These are phyloP conservation scores for Odontesthes bonariensis DNA, from an alignment of 2,113 vertebrate species.

Conservation along the genomic window DNA sequence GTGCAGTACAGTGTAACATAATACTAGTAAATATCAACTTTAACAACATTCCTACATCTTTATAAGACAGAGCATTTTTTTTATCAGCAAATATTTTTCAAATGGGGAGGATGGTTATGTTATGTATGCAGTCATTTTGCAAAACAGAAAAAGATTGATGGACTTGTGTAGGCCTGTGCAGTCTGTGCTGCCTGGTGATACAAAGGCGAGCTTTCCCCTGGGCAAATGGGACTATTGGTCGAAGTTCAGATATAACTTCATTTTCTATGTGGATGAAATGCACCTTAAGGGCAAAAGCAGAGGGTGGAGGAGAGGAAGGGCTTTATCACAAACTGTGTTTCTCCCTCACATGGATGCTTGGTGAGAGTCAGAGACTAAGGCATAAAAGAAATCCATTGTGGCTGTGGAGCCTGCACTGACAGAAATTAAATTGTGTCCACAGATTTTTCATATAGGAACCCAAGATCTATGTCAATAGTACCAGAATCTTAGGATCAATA, in stretches of 20 bases:
- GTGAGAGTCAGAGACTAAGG: slow-evolving; percentile 68
- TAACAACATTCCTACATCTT: slow-evolving; percentile 5
- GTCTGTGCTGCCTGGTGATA: slow-evolving; percentile 67
- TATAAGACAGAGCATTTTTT: slow-evolving; percentile 18
- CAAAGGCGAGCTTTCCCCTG: slow-evolving; percentile 83
- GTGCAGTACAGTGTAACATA: background rate
- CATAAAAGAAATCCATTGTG: slow-evolving; percentile 82
- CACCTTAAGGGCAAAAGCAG: slow-evolving; percentile 83
- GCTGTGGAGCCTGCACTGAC: slow-evolving; percentile 78
- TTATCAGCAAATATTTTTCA: slow-evolving; percentile 32
- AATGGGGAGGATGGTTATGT: slow-evolving; percentile 51
- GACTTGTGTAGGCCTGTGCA: slow-evolving; percentile 65
- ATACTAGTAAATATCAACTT: slow-evolving; percentile 1
- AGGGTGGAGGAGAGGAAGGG: slow-evolving; percentile 50
- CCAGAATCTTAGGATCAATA: slow-evolving; percentile 59
- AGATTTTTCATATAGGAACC: slow-evolving; percentile 81
- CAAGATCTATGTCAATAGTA: slow-evolving; percentile 78
- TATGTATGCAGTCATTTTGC: slow-evolving; percentile 70
- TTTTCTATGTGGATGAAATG: slow-evolving; percentile 95
- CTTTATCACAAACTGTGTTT: slow-evolving; percentile 57
- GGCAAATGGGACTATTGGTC: slow-evolving; percentile 91
- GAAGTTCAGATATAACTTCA: slow-evolving; percentile 93
- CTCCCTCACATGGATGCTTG: slow-evolving; percentile 68
- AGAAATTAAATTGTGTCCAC: slow-evolving; percentile 85
- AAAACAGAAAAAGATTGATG: slow-evolving; percentile 77